phyloP scores from a whole-genome alignment of 35 echinoderm and acorn worm genomes.

The Chiridota heheva region DNA sequence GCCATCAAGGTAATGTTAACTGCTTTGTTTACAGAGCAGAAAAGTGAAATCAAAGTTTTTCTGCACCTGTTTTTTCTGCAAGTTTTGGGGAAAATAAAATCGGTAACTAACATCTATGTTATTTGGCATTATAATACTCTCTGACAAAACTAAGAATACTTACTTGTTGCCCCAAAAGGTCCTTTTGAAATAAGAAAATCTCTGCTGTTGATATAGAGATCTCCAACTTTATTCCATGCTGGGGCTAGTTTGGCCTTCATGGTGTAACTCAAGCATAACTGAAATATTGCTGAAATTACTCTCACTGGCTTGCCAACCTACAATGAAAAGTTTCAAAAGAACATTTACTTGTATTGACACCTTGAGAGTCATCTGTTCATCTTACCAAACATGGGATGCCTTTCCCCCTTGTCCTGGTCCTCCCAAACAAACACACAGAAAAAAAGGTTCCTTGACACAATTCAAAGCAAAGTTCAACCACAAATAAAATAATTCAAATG shows the following conservation, averaged over 20 bases:
- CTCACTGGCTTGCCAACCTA: constrained; percentile 70
- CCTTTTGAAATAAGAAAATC: constrained; percentile 66
- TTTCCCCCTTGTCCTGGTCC: too few relatives aligned
- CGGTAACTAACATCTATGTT: background rate
- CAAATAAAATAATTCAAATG: background rate
- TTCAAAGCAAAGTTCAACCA: background rate
- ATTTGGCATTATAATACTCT: background rate
- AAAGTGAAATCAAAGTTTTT: background rate
- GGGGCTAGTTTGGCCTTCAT: constrained; percentile 87
- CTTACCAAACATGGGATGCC: background rate
- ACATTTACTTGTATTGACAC: background rate
- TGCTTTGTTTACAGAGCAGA: background rate
- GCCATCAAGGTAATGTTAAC: too few relatives aligned
- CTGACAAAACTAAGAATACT: background rate
- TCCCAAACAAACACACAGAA: too few relatives aligned
- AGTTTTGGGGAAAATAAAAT: background rate
- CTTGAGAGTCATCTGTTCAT: background rate
- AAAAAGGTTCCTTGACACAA: background rate
- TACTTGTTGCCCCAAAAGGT: constrained; percentile 62
- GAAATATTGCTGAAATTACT: constrained; percentile 79
- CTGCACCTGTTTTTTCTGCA: background rate
- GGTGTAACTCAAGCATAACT: constrained; percentile 83
- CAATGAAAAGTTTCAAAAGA: background rate
- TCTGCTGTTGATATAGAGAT: constrained; percentile 82
- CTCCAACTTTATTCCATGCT: constrained; percentile 90